Conservation (phyloP, 2,888 invertebrate species). For the Volucella inflata region DNA sequence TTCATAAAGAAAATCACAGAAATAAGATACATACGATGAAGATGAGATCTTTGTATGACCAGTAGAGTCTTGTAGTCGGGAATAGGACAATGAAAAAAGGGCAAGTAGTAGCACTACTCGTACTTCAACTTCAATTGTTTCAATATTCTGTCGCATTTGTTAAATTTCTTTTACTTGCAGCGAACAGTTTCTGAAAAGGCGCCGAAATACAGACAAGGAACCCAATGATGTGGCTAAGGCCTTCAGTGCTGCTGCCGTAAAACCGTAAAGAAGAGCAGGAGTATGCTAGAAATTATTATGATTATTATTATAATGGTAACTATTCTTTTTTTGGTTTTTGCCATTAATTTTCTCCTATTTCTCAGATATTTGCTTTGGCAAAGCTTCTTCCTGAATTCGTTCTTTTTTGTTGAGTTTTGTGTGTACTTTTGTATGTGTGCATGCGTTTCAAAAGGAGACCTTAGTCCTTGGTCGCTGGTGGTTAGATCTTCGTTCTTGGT, state of each 20-base stretch:
- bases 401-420: constrained; percentile 9
- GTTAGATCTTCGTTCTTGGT: no score
- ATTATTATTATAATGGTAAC: constrained; percentile 74
- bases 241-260: not conserved
- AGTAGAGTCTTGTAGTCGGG: no score
- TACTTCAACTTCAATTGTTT: no score
- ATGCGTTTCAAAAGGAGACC: constrained; percentile 31
- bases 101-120: not conserved
- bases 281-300: constrained; percentile 74
- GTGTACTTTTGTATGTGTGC: constrained; percentile 11
- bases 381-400: constrained; percentile 25
- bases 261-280: constrained; percentile 69
- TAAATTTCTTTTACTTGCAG: no score
- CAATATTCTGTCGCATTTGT: no score
- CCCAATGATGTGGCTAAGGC: constrained; percentile 8
- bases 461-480: no score
- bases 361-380: constrained; percentile 26
- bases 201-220: constrained; percentile 20
- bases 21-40: no score
- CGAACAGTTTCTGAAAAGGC: no score
- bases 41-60: no score
- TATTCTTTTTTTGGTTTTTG: constrained; percentile 70
- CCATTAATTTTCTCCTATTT: constrained; percentile 59
- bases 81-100: constrained; percentile 19
- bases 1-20: no score